Evolutionary conservation across 2,888 invertebrate genomes (phyloP), one percentile per base, ranked within the genome.

Genomic region (Flexamia atlantica): DNA sequence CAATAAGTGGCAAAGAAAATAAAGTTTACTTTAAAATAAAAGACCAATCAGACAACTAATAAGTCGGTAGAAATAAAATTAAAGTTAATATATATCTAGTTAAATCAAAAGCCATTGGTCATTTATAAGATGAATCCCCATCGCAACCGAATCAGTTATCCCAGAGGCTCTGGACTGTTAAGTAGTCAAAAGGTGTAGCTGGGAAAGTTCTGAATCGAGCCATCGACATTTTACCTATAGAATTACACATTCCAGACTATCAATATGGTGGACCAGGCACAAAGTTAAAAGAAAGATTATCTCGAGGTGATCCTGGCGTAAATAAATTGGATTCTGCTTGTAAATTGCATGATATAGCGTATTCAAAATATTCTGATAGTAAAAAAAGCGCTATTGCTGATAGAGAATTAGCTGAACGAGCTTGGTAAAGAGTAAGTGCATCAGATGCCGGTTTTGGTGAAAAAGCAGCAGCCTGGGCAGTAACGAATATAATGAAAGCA

Each of bases 401-500:
- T 42, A 36, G 20, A 9, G n/a, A 32, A 72, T 72, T 72, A 42
- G 40, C 42, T 25, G 20, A 42, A 3, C 36, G 42, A 36, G 72
- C 42, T 72, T 72, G 72, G 42, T 2, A 72, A 20, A 40, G 72
- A 23, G 72, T 20, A 12, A 42, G n/a, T 23, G 40, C 42, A 40
- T 72, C 72, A 17, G 42, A 72, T 20, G 4, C 72, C 3, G 42
- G 42, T 42, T 40, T 72, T 9, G 70, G 70, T 10, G 36, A 70
- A 32, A 36, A 23, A 25, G 40, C 40, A 23, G 72, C 72, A n/a
- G 72, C 72, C 14, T 72, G 72, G 72, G 42, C 72, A 10, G 42
- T 72, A 72, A 72, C 36, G 5, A 72, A 72, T 72, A 40, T 72
- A 72, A 72, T 72, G 72, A 72, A 72, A 23, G 42, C 42, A 3